phyloP scores from a whole-genome alignment of 92 coral and sea anemone species.

The Plumapathes pennacea region DNA sequence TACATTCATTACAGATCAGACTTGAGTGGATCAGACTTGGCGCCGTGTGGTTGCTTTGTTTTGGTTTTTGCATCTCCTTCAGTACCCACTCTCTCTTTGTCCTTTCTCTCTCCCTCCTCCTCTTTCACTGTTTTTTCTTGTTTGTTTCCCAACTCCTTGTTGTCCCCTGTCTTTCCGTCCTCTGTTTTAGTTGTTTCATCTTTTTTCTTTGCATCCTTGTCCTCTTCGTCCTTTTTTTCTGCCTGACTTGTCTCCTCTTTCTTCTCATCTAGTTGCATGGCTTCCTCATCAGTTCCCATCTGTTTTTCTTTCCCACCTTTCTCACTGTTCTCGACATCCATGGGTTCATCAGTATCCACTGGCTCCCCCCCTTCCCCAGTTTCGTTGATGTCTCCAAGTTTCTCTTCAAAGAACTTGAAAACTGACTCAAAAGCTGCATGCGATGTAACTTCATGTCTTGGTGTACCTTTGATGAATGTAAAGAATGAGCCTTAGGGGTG shows the following conservation, averaged over 20 bases:
- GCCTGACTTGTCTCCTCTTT: not conserved
- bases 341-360: not conserved
- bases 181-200: not conserved
- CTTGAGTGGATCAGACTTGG: too few relatives aligned
- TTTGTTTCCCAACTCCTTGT: too few relatives aligned
- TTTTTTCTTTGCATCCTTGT: not conserved
- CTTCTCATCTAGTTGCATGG: not conserved
- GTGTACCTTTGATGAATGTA: conserved; percentile 54
- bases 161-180: not conserved
- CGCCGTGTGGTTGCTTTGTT: too few relatives aligned
- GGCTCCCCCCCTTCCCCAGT: not conserved
- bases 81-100: too few relatives aligned
- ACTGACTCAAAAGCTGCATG: conserved; percentile 79
- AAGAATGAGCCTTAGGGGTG: too few relatives aligned
- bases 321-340: not conserved
- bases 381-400: not conserved
- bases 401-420: conserved; percentile 77
- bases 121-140: too few relatives aligned
- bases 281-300: not conserved
- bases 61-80: too few relatives aligned
- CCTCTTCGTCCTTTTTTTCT: not conserved
- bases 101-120: too few relatives aligned
- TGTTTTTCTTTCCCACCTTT: not conserved
- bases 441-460: conserved; percentile 82
- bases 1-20: too few relatives aligned